These are phyloP conservation scores for Spermophilus dauricus DNA, from an alignment of 2,113 vertebrate species.

Conservation along the genomic window DNA sequence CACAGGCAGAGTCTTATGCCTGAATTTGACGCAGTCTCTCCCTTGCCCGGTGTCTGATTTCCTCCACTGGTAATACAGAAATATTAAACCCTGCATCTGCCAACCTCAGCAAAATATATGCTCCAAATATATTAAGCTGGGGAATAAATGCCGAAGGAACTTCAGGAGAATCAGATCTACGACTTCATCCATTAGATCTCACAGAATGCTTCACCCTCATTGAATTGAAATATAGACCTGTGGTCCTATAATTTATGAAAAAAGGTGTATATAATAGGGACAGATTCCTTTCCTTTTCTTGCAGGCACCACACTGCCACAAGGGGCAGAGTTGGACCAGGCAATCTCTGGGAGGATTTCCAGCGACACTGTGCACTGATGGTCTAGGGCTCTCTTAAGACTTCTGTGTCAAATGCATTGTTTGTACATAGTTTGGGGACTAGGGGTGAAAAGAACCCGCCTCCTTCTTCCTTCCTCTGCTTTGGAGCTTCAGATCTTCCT, in stretches of 20 bases:
- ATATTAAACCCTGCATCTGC: background rate
- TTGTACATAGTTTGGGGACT: accelerated
- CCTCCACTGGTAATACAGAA: background rate
- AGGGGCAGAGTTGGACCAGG: background rate
- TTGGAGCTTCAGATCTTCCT: background rate
- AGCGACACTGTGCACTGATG: background rate
- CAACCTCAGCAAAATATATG: conserved; percentile 22
- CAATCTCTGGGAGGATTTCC: background rate
- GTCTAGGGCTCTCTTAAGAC: background rate
- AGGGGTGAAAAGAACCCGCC: background rate
- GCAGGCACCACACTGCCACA: background rate
- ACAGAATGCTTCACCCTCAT: background rate
- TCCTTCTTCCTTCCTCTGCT: background rate
- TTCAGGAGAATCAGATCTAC: background rate
- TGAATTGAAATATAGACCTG: background rate
- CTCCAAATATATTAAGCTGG: background rate
- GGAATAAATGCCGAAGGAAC: conserved; percentile 28
- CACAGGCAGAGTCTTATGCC: background rate
- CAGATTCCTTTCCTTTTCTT: background rate
- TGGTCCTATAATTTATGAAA: background rate
- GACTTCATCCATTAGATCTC: background rate
- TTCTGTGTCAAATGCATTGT: background rate
- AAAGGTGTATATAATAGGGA: background rate
- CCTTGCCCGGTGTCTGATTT: background rate
- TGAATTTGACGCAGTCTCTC: background rate